Conservation (phyloP, 2,797 vertebrate genomes). For the Adelosebastes latens region DNA sequence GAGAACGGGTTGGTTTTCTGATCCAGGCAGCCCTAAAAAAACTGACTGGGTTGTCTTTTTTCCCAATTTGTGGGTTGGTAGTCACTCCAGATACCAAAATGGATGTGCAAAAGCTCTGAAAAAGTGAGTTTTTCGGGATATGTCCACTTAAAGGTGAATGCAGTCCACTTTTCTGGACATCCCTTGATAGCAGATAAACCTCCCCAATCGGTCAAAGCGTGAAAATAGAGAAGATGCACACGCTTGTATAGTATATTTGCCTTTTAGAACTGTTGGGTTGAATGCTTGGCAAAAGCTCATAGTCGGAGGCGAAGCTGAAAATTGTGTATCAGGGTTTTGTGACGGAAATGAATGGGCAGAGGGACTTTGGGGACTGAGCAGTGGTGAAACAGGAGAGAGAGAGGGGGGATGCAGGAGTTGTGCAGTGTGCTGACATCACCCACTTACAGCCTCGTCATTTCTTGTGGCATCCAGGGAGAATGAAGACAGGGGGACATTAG, state of each 20-base stretch:
- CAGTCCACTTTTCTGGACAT: not conserved
- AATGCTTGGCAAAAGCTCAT: not conserved
- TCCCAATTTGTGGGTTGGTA: no score
- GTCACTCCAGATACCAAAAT: not conserved
- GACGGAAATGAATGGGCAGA: not conserved
- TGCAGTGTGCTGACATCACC: conserved; percentile 27
- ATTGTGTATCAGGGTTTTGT: not conserved
- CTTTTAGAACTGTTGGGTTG: not conserved
- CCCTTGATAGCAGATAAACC: not conserved
- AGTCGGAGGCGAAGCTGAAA: not conserved
- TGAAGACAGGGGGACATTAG: conserved; percentile 14
- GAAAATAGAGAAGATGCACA: not conserved
- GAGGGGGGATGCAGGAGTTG: not conserved
- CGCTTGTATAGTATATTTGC: not conserved
- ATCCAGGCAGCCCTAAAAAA: no score
- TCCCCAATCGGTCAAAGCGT: not conserved
- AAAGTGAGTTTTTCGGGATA: not conserved
- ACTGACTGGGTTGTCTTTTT: no score
- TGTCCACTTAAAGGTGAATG: not conserved
- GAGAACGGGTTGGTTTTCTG: no score
- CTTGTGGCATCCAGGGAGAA: not conserved
- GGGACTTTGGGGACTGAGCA: conserved; percentile 2
- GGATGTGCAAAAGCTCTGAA: not conserved
- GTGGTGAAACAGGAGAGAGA: not conserved
- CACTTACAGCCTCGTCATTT: conserved; percentile 14